Base-by-base conservation (phyloP, 1,140 invertebrate species). In the Myzus persicae region DNA sequence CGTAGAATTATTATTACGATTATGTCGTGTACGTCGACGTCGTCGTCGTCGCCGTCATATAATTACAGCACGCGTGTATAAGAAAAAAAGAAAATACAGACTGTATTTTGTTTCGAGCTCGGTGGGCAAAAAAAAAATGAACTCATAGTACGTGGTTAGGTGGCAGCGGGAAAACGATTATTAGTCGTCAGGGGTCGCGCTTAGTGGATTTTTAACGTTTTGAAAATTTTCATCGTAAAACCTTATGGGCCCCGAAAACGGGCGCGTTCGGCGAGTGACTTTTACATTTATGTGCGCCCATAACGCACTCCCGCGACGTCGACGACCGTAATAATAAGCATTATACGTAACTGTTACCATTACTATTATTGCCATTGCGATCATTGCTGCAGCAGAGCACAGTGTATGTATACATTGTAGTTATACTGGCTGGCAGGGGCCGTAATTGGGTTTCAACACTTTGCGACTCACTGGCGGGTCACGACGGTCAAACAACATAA, bases 151-250 rank as follows among this genome's bases (percentile, higher is more conserved):
- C 20, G 20, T 22, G 48, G 20, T 48, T 18, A 0, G 22, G 26
- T 0, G 24, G 5, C 6, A 42, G 40, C 20, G 1, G 31, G 31
- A 18, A 87, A 87, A 18, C 42, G 42, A n/a, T 87, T 87, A n/a
- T 87, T 87, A 46, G 85, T 46, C 14, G 11, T 46, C 85, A 40
- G 31, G 48, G 42, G 18, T 88, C 84, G 59, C 31, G 59, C n/a
- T 76, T n/a, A 76, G 84, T 85, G 42, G 84, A 44, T 44, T 31
- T 44, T 44, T 85, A 85, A 85, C 84, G 84, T 88, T 88, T 88
- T 48, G 31, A 14, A 48, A 88, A 88, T 88, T 48, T 88, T 46
- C 11, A 40, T 88, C 85, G 44, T 88, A 36, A 88, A 88, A 88
- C 85, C 44, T 88, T 88, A 88, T 48, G 44, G 44, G 46, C 85